phyloP scores from a whole-genome alignment of 37 sponge, comb jelly and placozoan species.

The Crambe crambe region DNA sequence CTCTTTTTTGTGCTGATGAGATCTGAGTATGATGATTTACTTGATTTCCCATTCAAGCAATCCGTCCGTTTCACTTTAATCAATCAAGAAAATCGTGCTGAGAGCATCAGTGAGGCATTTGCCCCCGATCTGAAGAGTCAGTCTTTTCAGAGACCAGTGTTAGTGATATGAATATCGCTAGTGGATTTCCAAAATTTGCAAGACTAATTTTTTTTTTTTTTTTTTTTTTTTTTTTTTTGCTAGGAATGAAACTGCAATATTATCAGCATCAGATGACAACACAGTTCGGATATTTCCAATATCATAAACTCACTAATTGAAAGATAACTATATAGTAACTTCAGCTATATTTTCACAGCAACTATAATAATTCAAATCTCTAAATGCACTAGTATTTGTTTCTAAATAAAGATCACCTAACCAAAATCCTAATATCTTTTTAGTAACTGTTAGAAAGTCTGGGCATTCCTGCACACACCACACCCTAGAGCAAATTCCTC shows the following conservation, averaged over 20 bases:
- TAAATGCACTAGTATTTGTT: neutral
- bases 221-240: neutral
- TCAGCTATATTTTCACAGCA: neutral
- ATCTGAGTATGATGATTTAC: too few species aligned
- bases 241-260: slow-evolving; percentile 47
- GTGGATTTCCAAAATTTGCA: too few species aligned
- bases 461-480: slow-evolving; percentile 96
- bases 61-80: slow-evolving; percentile 55
- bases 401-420: neutral
- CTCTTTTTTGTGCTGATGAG: too few species aligned
- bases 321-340: neutral
- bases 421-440: neutral
- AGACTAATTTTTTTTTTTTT: neutral
- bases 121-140: slow-evolving; percentile 37
- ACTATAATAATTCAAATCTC: neutral
- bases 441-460: slow-evolving; percentile 74
- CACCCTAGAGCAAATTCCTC: slow-evolving; percentile 98
- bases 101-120: slow-evolving; percentile 47
- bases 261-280: slow-evolving; percentile 56
- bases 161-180: too few species aligned
- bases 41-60: slow-evolving; percentile 70
- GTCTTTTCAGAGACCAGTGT: slow-evolving; percentile 55
- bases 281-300: slow-evolving; percentile 44
- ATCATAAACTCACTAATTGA: neutral
- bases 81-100: slow-evolving; percentile 32